Evolutionary conservation across 2,797 vertebrate species (phyloP).

Genomic region (Manis javanica): DNA sequence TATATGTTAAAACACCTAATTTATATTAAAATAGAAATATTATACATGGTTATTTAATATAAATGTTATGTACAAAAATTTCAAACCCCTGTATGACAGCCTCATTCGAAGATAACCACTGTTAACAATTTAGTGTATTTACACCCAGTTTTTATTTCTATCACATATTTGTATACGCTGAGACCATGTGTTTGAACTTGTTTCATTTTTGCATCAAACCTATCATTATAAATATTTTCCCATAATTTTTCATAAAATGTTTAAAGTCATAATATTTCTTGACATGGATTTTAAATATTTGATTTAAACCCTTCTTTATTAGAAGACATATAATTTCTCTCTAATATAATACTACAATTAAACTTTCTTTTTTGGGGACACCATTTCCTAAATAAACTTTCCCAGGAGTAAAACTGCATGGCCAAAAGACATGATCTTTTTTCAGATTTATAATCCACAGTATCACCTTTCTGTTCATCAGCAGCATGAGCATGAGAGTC

Average conservation of each 20-base stretch:
- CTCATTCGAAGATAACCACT: not conserved
- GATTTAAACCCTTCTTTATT: not conserved
- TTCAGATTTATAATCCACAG: not conserved
- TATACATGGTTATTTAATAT: not conserved
- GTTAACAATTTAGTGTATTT: not conserved
- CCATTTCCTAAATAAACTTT: conserved; percentile 28
- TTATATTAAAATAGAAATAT: not conserved
- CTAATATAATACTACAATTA: not conserved
- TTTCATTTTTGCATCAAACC: not conserved
- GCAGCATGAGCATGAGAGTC: not conserved
- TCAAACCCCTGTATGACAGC: not conserved
- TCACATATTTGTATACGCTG: not conserved
- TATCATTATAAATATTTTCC: not conserved
- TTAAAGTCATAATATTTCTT: not conserved
- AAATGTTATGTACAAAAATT: not conserved
- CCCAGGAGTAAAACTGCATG: not conserved
- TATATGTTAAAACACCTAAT: not conserved
- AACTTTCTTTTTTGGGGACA: not conserved
- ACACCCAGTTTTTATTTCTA: not conserved
- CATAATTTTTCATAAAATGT: not conserved
- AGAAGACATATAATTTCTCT: not conserved
- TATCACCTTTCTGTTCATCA: not conserved
- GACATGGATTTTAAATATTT: conserved; percentile 11
- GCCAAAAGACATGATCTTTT: not conserved
- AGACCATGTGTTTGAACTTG: not conserved